Base-by-base conservation (phyloP, 30 jellyfish, hydroid and myxozoan genomes). In the Cassiopea andromeda region DNA sequence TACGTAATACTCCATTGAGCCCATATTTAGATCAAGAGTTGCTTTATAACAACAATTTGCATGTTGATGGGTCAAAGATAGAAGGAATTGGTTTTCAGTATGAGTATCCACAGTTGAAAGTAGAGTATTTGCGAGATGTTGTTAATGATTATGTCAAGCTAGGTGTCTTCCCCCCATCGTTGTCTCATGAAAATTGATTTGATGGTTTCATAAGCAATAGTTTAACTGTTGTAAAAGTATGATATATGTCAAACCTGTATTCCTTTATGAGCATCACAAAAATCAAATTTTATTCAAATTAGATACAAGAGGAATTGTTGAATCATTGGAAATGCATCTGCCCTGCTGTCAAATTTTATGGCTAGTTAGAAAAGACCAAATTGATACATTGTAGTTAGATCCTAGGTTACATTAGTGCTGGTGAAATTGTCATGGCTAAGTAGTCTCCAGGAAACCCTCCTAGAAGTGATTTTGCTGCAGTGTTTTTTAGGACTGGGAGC, bases 21-120 rank as follows among this genome's bases (percentile, higher is more conserved):
- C 99, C 99, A 3, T 91, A 96, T 73, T 59, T 96, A 46, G 97
- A 92, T 69, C 82, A 96, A 86, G 98, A 94, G 87, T 72, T 94
- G 73, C 96, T 94, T 44, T 90, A 94, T 90, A 94, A 94, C 84
- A 94, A 90, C 77, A 92, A 94, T 71, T 74, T 94, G 46, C 89
- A 87, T 81, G 50, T 94, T 19, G 92, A 94, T 68, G 98, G 98
- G 1, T 83, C 95, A 79, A 94, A 94, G 83, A 85, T 94, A 48
- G 98, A 94, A 87, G 64, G 77, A 17, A 92, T 87, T 50, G 98
- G 98, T 1, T 94, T 94, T 70, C 73, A 73, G 17, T 94, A 94
- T 67, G 87, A 93, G 69, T 60, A 94, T 64, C 98, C 98, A 47
- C 14, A 70, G 8, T 77, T 94, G 58, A 90, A 90, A 50, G 93